Conservation (phyloP, 2,113 vertebrate genomes). For the Plecotus auritus region DNA sequence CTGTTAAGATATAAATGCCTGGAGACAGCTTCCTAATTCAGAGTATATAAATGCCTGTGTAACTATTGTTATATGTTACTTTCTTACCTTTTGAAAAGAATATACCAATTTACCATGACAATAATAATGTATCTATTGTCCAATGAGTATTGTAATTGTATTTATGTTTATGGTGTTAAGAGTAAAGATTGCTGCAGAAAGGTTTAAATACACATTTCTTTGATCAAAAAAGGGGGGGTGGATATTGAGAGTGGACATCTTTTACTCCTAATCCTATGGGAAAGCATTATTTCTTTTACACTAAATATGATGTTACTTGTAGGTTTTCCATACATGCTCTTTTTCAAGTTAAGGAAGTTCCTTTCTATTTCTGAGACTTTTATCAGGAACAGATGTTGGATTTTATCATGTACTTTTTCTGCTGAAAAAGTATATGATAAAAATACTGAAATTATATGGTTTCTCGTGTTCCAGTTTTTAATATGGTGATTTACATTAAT, state of each 20-base stretch:
- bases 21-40: not conserved
- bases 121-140: not conserved
- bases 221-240: not conserved
- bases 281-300: conserved; percentile 14
- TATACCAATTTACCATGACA: not conserved
- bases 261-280: not conserved
- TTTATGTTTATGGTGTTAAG: not conserved
- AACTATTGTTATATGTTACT: not conserved
- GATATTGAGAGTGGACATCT: not conserved
- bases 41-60: not conserved
- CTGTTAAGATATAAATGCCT: not conserved
- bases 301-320: not conserved
- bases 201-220: not conserved
- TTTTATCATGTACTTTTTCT: not conserved
- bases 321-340: not conserved
- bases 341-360: not conserved
- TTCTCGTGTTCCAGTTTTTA: not conserved
- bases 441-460: not conserved
- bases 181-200: not conserved
- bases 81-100: not conserved
- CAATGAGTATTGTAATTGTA: not conserved
- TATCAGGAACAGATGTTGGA: not conserved
- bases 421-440: no score
- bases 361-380: not conserved
- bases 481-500: not conserved